Base-by-base conservation (phyloP, 2,113 vertebrate species). In the Chaenogobius annularis region DNA sequence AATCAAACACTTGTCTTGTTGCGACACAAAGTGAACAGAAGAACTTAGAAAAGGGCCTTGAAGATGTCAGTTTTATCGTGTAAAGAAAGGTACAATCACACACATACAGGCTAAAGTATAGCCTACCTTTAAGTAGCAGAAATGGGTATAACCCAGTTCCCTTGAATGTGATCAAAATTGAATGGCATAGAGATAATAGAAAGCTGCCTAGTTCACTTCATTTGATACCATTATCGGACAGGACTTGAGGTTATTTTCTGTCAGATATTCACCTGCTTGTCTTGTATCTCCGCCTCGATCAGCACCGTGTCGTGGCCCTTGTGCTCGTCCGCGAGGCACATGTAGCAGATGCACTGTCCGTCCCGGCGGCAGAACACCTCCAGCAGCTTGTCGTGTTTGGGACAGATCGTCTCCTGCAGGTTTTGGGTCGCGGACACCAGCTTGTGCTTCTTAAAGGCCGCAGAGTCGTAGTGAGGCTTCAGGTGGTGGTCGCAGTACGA, bases 401-500 rank as follows among this genome's bases (percentile, higher is more conserved):
- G 64, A 31, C 93, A 94, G 3, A 94, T 85, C 10, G 78, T 92
- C 26, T 93, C 90, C 62, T 91, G 90, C 0, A 94, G 87, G 0
- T 73, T 86, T 58, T 72, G 82, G 48, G 84, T 83, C 47, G 93
- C 90, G 35, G 94, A 89, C 1, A 96, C 93, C 44, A 99, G 94
- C 85, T 93, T 95, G 91, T 99, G 98, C 73, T 97, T 96, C 23
- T 95, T 95, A 85, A 98, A 98, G 0, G 96, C 96, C 0, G 94
- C 91, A 0, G 96, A 96, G 64, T 98, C 94, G 89, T 96, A 94
- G 72, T 99, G 98, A n/a, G 96, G 96, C 85, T 95, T 95, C 54
- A 99, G 90, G 91, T 99, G 98, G 44, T 93, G 79, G 20, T 97
- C 96, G 7, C 98, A 99, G 92, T 97, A 99, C 15, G 96, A 98